These are phyloP conservation scores for Herpailurus yagouaroundi DNA, from an alignment of 2,113 vertebrate species.

Conservation along the genomic window DNA sequence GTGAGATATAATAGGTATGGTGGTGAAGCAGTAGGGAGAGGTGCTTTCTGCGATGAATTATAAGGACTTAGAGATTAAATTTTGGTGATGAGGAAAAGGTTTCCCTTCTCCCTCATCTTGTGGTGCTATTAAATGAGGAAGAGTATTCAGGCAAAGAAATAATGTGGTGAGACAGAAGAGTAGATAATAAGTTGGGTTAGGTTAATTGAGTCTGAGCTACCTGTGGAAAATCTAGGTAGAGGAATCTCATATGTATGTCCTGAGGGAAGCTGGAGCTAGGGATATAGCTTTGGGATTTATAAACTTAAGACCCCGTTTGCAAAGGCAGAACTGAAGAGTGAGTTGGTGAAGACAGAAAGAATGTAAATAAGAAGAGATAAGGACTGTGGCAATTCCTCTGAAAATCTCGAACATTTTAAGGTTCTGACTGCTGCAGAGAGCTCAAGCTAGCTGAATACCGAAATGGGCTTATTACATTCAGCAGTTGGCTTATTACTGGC, in stretches of 20 bases:
- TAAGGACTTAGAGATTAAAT: background rate
- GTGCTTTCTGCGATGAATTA: background rate
- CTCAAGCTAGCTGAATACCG: background rate
- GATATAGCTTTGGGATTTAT: background rate
- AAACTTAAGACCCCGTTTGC: background rate
- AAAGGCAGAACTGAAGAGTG: background rate
- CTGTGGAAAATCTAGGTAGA: background rate
- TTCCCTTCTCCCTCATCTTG: background rate
- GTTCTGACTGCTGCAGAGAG: background rate
- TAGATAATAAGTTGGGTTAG: background rate
- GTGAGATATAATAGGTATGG: background rate
- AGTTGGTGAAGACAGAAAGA: background rate
- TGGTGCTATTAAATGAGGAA: background rate
- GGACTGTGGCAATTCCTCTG: background rate
- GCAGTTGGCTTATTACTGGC: background rate
- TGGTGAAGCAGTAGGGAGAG: background rate
- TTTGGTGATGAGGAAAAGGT: background rate
- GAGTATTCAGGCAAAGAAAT: background rate
- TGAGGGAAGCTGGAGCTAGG: background rate
- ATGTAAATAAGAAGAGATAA: background rate
- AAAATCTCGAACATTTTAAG: background rate
- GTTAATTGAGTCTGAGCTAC: background rate
- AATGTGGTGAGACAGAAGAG: background rate
- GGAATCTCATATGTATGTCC: background rate
- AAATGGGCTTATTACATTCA: background rate